Base-by-base conservation (phyloP, 1,140 invertebrate species). In the Caenorhabditis briggsae region DNA sequence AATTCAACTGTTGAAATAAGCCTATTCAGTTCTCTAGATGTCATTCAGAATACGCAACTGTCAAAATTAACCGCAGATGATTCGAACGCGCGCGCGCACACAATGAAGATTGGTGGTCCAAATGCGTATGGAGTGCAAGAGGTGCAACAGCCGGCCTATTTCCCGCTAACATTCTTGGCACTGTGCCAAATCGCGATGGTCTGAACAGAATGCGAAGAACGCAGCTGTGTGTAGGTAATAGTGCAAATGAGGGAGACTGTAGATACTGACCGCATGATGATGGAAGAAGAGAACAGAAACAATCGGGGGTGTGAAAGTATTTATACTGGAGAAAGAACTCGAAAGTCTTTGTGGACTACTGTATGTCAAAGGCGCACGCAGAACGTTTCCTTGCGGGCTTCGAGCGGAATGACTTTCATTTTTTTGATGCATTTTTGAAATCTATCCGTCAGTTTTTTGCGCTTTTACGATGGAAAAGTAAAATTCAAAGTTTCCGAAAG, bases 181-280 rank as follows among this genome's bases (percentile, higher is more conserved):
- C 41, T 70, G 64, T 70, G 64, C 64, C 64, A 70, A 70, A 70
- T 70, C 64, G 64, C 64, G 64, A 46, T 70, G 18, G 11, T 46
- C 33, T 70, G 64, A 14, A 41, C 41, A 16, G 43, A 33, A 33
- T 41, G 64, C 41, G 43, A 16, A 43, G 64, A 25, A n/a, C 18
- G 9, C 20, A 46, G 64, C 11, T 25, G 20, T 8, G 6, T 20
- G 20, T 33, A 33, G 33, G 33, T 33, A 33, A 33, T 33, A 33
- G 20, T 12, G 33, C 11, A 53, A 53, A 53, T 53, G 50, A 53
- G 50, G 16, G 41, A 25, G 64, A 70, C 64, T 18, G 23, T 8
- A n/a, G 3, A 41, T 12, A 5, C 43, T 41, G 9, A 70, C 5
- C 7, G 9, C n/a, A 20, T 5, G 9, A 23, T 12, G 6, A 41